Conservation (phyloP, 2,113 vertebrate species). For the Rhagologus leucostigma region DNA sequence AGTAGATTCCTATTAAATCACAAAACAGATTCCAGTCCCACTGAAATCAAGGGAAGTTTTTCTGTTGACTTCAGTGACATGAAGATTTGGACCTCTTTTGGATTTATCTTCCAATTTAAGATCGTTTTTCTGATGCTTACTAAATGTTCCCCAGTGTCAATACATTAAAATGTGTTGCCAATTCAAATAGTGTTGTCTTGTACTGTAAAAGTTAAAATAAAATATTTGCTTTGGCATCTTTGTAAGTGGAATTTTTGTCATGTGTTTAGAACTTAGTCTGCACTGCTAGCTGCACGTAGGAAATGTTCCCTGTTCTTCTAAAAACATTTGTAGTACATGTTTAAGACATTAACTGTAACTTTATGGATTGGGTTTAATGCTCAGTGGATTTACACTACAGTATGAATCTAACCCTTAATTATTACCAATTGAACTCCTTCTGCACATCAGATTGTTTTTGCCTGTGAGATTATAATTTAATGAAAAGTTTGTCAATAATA, state of each 20-base stretch:
- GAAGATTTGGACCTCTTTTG: neutral
- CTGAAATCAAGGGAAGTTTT: constrained; percentile 26
- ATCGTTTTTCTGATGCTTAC: constrained; percentile 26
- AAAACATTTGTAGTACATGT: neutral
- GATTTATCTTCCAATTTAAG: neutral
- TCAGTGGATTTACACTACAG: neutral
- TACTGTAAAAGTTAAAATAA: constrained; percentile 53
- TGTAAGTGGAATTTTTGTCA: constrained; percentile 51
- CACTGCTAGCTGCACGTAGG: constrained; percentile 44
- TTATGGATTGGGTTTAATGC: neutral
- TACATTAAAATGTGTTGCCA: constrained; percentile 33
- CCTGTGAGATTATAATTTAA: neutral
- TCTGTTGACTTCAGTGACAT: constrained; percentile 7
- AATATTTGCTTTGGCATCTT: constrained; percentile 53
- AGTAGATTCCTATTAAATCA: neutral
- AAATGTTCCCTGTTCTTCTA: constrained; percentile 29
- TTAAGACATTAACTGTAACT: constrained; percentile 39
- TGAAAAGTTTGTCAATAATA: neutral
- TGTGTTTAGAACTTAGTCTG: constrained; percentile 25
- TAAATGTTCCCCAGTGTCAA: constrained; percentile 15
- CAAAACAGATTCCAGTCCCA: neutral
- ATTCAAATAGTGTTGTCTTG: constrained; percentile 36
- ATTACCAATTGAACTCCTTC: neutral
- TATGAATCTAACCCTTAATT: neutral
- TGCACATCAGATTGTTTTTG: constrained; percentile 2